Conservation (phyloP, 2,888 invertebrate genomes). For the Epinotia brunnichana region DNA sequence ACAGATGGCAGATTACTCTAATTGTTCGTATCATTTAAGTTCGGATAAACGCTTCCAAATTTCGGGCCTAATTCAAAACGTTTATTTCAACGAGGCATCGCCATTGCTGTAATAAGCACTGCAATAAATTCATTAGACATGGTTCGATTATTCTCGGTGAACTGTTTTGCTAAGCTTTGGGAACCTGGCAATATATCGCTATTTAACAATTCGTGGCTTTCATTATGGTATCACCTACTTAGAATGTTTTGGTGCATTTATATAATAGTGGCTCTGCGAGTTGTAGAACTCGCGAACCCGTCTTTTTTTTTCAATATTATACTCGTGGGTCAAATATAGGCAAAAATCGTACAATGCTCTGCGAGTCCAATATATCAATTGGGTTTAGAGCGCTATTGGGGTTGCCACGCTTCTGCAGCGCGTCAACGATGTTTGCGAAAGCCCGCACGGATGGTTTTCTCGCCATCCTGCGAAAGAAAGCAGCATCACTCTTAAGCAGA, state of each 20-base stretch:
- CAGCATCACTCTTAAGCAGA: too few relatives aligned
- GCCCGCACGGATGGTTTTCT: too few relatives aligned
- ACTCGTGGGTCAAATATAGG: too few relatives aligned
- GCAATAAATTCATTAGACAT: constrained; percentile 8
- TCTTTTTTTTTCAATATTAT: too few relatives aligned
- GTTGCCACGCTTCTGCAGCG: too few relatives aligned
- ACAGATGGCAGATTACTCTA: not conserved
- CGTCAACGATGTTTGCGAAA: too few relatives aligned
- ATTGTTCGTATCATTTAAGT: constrained; percentile 8
- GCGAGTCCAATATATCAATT: too few relatives aligned
- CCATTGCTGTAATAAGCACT: constrained; percentile 8
- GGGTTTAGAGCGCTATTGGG: too few relatives aligned
- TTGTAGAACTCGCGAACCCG: too few relatives aligned
- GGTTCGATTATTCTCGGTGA: constrained; percentile 3
- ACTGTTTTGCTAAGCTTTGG: constrained; percentile 2
- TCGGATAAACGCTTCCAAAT: constrained; percentile 4
- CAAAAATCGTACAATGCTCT: too few relatives aligned
- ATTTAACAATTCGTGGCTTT: not conserved
- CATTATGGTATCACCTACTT: not conserved
- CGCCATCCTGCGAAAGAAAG: too few relatives aligned
- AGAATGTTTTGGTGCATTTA: not conserved
- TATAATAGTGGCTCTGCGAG: too few relatives aligned
- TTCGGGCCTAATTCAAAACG: constrained; percentile 5
- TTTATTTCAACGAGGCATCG: constrained; percentile 11
- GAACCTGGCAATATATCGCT: not conserved